Evolutionary conservation across 2,888 invertebrate species (phyloP), one percentile per base, ranked within the genome.

Genomic region (Leptarthrus brevirostris): DNA sequence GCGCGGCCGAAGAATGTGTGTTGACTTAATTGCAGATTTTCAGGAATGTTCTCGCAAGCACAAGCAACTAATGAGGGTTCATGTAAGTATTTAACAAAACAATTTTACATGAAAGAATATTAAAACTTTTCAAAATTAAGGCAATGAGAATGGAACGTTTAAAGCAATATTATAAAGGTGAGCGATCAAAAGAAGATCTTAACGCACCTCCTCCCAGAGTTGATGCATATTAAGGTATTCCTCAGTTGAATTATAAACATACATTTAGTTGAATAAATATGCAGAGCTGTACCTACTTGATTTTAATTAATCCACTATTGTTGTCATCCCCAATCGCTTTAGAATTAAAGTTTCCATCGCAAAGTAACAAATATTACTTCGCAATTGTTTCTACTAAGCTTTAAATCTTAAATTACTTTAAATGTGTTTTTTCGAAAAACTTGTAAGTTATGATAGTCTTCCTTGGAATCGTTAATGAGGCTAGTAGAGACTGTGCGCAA

Each of bases 21-120:
- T 83, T 3, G 82, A 86, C 69, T 82, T 92, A 5, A 86, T 91
- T 73, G 86, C 86, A 0, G 94, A 95, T 83, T 91, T 90, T 79
- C 86, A 87, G 74, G 94, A 95, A 83, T 95, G 95, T 79, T 84
- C 88, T 14, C 84, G 86, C 1, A 83, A 85, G 77, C 82, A 83
- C 0, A 91, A 92, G 80, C 92, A 92, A 80, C 81, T 82, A 16
- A 82, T 87, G 79, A 87, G 93, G 80, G 87, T 89, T 77, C 77
- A 85, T 81, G 91, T 90, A 82, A 82, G 82, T 64, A 24, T 22
- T 16, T 26, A n/a, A 1, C 12, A 3, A 26, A 5, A 18, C 5
- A 18, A n/a, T 12, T 16, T 18, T 5, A 34, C 10, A 3, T 24
- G 47, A 30, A 12, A 30, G 8, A 30, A 22, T 40, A 4, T 64